phyloP scores from a whole-genome alignment of 2,888 invertebrate genomes.

The Barypeithes pellucidus region DNA sequence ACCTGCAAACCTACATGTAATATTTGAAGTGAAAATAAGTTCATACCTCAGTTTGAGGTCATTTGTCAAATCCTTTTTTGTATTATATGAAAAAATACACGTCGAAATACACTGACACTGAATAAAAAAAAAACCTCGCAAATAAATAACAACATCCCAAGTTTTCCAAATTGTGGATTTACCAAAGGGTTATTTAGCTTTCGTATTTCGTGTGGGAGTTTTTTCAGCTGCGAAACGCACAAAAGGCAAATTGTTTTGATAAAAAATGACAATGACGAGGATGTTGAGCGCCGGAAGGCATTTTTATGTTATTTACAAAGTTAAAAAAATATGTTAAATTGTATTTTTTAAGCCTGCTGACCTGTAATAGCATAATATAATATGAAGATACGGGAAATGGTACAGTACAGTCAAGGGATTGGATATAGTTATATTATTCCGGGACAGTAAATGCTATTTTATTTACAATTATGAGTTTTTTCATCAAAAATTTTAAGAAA shows the following conservation, averaged over 20 bases:
- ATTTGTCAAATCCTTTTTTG: no score
- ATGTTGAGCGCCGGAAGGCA: background rate
- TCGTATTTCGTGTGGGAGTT: background rate
- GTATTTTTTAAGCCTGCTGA: background rate
- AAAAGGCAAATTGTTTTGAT: constrained; percentile 1
- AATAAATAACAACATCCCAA: background rate
- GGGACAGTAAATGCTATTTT: no score
- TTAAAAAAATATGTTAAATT: background rate
- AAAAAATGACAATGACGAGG: constrained; percentile 14
- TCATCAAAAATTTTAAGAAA: no score
- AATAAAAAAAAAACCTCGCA: background rate
- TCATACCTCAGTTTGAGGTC: no score
- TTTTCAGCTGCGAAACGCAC: background rate
- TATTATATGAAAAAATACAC: background rate
- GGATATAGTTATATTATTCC: no score
- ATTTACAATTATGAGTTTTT: no score
- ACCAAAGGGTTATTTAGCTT: constrained; percentile 19
- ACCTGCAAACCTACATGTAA: no score
- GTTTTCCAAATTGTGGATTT: background rate
- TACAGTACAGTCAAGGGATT: no score
- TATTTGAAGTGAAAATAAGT: no score
- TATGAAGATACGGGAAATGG: no score
- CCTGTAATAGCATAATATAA: no score
- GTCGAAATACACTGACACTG: background rate
- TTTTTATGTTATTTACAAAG: background rate